Evolutionary conservation across 2,888 invertebrate genomes (phyloP).

Genomic region (Crocallis elinguaria): DNA sequence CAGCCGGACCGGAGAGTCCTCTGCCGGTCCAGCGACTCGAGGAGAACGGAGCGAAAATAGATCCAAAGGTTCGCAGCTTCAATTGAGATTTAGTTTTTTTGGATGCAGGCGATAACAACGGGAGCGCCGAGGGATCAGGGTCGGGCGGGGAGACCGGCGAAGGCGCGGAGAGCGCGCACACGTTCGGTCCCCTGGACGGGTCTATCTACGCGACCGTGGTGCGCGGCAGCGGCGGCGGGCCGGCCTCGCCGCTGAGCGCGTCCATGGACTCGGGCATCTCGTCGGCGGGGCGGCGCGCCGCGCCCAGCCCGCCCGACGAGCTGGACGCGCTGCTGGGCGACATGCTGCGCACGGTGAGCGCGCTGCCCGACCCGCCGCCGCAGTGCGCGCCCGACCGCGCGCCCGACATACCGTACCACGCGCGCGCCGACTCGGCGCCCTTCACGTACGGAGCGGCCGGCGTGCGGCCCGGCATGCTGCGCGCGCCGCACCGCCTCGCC

Average conservation of each 20-base stretch:
- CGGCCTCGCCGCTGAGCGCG: slow-evolving; percentile 90
- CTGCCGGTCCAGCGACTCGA: neutral
- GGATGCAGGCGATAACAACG: slow-evolving; percentile 84
- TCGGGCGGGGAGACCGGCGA: slow-evolving; percentile 76
- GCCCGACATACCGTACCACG: slow-evolving; percentile 94
- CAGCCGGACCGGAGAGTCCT: slow-evolving; percentile 8
- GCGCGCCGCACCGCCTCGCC: slow-evolving; percentile 89
- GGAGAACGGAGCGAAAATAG: slow-evolving; percentile 1
- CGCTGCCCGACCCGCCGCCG: slow-evolving; percentile 87
- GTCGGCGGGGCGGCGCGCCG: slow-evolving; percentile 87
- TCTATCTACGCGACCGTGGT: slow-evolving; percentile 93
- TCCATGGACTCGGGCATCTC: slow-evolving; percentile 97
- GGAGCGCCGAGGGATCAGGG: slow-evolving; percentile 76
- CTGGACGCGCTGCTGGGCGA: slow-evolving; percentile 93
- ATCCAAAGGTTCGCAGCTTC: slow-evolving; percentile 10
- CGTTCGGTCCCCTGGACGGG: slow-evolving; percentile 94
- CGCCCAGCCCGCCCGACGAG: slow-evolving; percentile 86
- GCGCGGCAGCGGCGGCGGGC: slow-evolving; percentile 62
- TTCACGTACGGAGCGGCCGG: slow-evolving; percentile 93
- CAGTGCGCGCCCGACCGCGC: slow-evolving; percentile 81
- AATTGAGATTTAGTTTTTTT: slow-evolving; percentile 36
- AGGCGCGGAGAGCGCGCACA: slow-evolving; percentile 85
- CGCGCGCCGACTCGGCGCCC: slow-evolving; percentile 94
- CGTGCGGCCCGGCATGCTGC: slow-evolving; percentile 86
- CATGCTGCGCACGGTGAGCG: slow-evolving; percentile 95